phyloP scores from a whole-genome alignment of 2,888 invertebrate genomes.

The Atethmia centrago region DNA sequence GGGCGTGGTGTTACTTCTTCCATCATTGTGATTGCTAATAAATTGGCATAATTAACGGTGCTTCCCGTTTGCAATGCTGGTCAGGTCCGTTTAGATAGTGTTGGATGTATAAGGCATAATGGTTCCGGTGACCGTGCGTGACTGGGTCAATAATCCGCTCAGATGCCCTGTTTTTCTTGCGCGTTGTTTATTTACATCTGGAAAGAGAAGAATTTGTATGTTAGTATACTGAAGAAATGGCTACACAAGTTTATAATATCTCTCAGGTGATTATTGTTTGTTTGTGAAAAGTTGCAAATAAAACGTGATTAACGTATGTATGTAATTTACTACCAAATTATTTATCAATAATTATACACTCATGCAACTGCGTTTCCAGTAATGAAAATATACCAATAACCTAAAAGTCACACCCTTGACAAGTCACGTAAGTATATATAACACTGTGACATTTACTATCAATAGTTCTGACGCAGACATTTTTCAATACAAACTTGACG shows the following conservation, averaged over 20 bases:
- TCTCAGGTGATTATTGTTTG: not conserved
- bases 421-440: slow-evolving; percentile 47
- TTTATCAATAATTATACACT: not conserved
- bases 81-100: slow-evolving; percentile 84
- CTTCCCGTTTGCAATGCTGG: slow-evolving; percentile 81
- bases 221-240: slow-evolving; percentile 24
- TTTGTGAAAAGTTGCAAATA: slow-evolving; percentile 2
- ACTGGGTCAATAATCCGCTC: slow-evolving; percentile 85
- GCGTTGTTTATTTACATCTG: slow-evolving; percentile 82
- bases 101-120: slow-evolving; percentile 88
- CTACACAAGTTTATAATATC: no score
- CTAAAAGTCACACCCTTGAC: slow-evolving; percentile 22
- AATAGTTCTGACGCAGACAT: slow-evolving; percentile 30
- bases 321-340: not conserved
- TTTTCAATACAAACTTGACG: slow-evolving; percentile 44
- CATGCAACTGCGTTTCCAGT: slow-evolving; percentile 2
- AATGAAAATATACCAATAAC: slow-evolving; percentile 24
- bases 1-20: slow-evolving; percentile 88
- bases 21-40: slow-evolving; percentile 84
- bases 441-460: slow-evolving; percentile 23
- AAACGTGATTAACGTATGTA: not conserved
- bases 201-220: slow-evolving; percentile 75
- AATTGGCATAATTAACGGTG: slow-evolving; percentile 89
- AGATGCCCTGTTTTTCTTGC: slow-evolving; percentile 77
- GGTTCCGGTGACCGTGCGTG: slow-evolving; percentile 85